A percentile compares a stretch with the other conserved stretches of the same genome.
phyloP scores from a whole-genome alignment of 2,888 invertebrate species.

The Euproctis similis region DNA sequence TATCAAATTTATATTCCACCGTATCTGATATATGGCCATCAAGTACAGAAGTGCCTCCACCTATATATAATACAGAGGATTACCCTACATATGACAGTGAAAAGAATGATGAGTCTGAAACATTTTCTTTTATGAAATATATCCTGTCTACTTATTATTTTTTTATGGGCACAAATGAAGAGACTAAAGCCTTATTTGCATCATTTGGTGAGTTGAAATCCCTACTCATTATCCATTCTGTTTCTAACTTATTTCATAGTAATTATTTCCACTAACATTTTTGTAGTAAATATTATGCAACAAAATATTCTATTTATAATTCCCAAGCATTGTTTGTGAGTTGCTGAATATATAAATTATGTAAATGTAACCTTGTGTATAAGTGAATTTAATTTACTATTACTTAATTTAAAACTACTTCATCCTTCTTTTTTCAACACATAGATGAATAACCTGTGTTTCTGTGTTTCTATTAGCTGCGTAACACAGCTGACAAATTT shows the following conservation, averaged over 20 bases:
- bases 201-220: constrained; percentile 42
- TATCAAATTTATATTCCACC: constrained; percentile 49
- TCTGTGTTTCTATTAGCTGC: too few relatives aligned
- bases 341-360: too few relatives aligned
- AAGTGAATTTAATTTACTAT: too few relatives aligned
- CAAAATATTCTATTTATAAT: too few relatives aligned
- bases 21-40: constrained; percentile 53
- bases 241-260: not conserved
- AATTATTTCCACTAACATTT: not conserved
- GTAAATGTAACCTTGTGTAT: too few relatives aligned
- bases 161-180: constrained; percentile 48
- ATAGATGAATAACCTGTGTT: too few relatives aligned
- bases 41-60: constrained; percentile 41
- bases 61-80: constrained; percentile 40
- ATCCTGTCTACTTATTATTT: constrained; percentile 44
- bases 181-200: constrained; percentile 55
- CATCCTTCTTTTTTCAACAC: too few relatives aligned
- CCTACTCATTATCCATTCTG: too few relatives aligned
- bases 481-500: too few relatives aligned
- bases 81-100: constrained; percentile 25
- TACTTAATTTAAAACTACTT: too few relatives aligned
- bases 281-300: not conserved
- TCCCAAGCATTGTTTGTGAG: too few relatives aligned
- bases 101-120: constrained; percentile 24
- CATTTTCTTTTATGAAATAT: constrained; percentile 53